Base-by-base conservation (phyloP, 2,113 vertebrate species). In the Numenius arquata region DNA sequence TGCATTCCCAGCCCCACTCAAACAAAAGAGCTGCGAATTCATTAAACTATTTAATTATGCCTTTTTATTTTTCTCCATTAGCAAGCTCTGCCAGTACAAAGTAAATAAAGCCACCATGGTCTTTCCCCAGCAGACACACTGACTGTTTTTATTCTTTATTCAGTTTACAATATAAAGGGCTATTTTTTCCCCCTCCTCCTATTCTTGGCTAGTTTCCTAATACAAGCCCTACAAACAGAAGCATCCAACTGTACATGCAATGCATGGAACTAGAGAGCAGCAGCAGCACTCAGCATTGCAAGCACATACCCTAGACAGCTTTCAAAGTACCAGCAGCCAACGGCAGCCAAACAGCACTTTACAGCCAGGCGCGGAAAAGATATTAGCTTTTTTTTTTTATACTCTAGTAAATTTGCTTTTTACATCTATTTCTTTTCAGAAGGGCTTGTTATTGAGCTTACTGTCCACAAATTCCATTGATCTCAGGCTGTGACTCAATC, bases 401-500 rank as follows among this genome's bases (percentile, higher is more conserved):
- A 98, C 98, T 98, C 98, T 98, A 98, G 99, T 99, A 99, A 99
- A 99, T 99, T 99, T 99, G 99, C 99, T 99, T 99, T 99, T 99
- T 99, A 99, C 99, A 99, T 99, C 99, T 99, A 98, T 99, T 99
- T 99, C 99, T 99, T 99, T 99, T 99, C 99, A 99, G 99, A 99
- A 99, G 98, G 98, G 98, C 98, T 99, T 99, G 99, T 99, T 99
- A 99, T 99, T 99, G 99, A 99, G 99, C 99, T 99, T 99, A 99
- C 99, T 99, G 99, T 99, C 99, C 99, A 99, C 99, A 99, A 99
- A 99, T 99, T 99, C 99, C 99, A 99, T 99, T 99, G 99, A 99
- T 99, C 99, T 98, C 98, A 97, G 99, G 98, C 99, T 98, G 98
- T 98, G 98, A 99, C 99, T 99, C 99, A 99, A 99, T 99, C 99